Percentiles rank a stretch among this genome's conserved stretches.
Evolutionary conservation across 2,797 vertebrate genomes (phyloP).

Genomic region (Pagetopsis macropterus): DNA sequence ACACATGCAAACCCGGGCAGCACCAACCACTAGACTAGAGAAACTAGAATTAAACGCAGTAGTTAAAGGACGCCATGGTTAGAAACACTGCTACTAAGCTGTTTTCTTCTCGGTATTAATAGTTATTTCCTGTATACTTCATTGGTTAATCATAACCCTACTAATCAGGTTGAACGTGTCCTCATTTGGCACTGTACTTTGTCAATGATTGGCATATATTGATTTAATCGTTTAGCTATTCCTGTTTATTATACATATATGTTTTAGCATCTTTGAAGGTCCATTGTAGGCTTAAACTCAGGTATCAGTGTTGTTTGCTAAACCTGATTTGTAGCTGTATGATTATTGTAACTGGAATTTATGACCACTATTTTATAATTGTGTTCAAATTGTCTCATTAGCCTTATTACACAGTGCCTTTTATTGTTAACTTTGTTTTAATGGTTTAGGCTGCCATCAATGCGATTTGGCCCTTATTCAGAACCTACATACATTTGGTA

Average conservation of each 20-base stretch:
- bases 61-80: background rate
- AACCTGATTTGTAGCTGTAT: background rate
- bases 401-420: background rate
- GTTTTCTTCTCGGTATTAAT: background rate
- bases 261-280: background rate
- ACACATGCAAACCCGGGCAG: background rate
- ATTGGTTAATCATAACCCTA: background rate
- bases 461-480: background rate
- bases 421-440: background rate
- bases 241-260: background rate
- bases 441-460: background rate
- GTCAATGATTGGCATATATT: background rate
- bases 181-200: background rate
- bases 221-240: background rate
- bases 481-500: background rate
- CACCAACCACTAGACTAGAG: background rate
- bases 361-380: background rate
- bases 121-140: too few relatives aligned
- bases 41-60: background rate
- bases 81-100: background rate
- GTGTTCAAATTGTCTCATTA: too few relatives aligned
- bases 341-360: background rate
- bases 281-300: background rate
- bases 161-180: conserved; percentile 1
- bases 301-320: background rate